A percentile compares a stretch with the other conserved stretches of the same genome.
Evolutionary conservation across 2,888 invertebrate species (phyloP).

Genomic region (Erebia aethiops): DNA sequence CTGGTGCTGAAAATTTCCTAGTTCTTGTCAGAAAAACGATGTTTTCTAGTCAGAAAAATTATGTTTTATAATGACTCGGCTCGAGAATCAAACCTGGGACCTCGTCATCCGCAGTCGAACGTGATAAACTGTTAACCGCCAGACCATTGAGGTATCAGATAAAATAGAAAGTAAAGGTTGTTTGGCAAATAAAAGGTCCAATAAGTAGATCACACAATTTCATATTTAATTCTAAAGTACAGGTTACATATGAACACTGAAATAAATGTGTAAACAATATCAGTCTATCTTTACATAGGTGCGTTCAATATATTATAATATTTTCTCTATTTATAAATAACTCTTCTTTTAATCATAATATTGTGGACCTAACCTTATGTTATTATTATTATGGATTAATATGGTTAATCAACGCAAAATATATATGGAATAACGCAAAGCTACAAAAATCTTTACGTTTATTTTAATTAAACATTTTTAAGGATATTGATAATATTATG

Average conservation of each 20-base stretch:
- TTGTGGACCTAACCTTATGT: constrained; percentile 39
- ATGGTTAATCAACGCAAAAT: constrained; percentile 21
- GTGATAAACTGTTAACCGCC: no score
- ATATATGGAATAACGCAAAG: background rate
- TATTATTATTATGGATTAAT: constrained; percentile 25
- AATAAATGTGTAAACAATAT: constrained; percentile 48
- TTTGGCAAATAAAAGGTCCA: constrained; percentile 39
- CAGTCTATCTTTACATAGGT: constrained; percentile 62
- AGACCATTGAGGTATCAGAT: no score
- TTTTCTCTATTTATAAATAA: constrained; percentile 57
- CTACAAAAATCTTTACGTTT: background rate
- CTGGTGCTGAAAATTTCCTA: no score
- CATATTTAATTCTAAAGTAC: constrained; percentile 50
- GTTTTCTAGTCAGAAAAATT: no score
- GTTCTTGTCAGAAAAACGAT: no score
- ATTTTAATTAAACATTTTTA: background rate
- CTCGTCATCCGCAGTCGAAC: no score
- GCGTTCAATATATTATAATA: constrained; percentile 62
- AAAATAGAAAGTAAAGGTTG: background rate
- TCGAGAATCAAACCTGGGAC: no score
- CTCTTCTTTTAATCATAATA: constrained; percentile 45
- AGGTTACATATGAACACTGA: constrained; percentile 49
- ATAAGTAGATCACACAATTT: constrained; percentile 49
- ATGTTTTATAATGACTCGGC: no score
- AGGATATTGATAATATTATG: background rate